phyloP scores from a whole-genome alignment of 2,113 vertebrate species.

The Micromys minutus region DNA sequence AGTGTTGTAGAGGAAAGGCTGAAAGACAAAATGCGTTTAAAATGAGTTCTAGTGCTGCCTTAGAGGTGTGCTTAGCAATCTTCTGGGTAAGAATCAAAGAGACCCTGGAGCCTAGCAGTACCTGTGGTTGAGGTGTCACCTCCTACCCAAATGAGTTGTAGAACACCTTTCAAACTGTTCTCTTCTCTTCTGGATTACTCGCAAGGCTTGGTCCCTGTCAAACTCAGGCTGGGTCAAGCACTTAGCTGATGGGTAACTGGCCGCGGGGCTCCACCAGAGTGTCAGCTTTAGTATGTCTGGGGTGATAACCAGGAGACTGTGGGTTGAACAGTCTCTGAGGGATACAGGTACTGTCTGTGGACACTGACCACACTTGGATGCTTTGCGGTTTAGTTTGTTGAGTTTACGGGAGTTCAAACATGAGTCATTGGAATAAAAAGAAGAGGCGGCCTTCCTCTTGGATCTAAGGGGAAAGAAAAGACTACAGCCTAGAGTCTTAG shows the following conservation, averaged over 20 bases:
- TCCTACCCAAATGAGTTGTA: background rate
- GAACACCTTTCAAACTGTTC: background rate
- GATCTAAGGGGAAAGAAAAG: background rate
- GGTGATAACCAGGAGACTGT: accelerated
- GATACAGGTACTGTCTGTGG: background rate
- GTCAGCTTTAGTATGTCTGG: background rate
- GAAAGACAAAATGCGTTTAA: background rate
- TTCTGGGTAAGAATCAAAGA: background rate
- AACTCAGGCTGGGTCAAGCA: background rate
- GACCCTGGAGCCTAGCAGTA: background rate
- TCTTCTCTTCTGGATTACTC: background rate
- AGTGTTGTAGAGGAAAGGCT: background rate
- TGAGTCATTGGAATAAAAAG: background rate
- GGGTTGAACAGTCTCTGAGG: background rate
- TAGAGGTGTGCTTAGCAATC: background rate
- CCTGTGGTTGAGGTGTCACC: background rate
- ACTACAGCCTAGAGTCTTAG: background rate
- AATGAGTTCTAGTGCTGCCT: background rate
- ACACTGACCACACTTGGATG: background rate
- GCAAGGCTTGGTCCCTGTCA: background rate
- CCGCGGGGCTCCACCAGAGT: too few species aligned
- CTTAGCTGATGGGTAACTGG: background rate
- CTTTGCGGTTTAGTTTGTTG: background rate
- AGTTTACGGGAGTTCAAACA: background rate
- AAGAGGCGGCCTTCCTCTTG: background rate